Conservation (phyloP, 2,113 vertebrate species). For the Pavo muticus region DNA sequence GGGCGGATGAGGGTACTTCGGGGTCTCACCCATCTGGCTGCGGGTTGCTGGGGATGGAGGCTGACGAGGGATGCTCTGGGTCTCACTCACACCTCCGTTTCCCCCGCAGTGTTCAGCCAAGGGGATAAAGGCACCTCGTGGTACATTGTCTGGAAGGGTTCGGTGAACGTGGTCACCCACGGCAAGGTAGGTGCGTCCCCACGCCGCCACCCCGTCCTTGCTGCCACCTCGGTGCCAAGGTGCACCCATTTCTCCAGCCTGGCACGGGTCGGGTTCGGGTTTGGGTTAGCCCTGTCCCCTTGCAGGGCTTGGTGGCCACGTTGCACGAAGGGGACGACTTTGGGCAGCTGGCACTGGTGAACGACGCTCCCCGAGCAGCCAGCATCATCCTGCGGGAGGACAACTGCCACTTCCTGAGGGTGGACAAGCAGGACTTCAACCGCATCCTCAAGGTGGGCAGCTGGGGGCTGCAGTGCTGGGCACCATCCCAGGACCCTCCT, state of each 20-base stretch:
- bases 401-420: conserved; percentile 94
- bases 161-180: conserved; percentile 95
- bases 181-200: conserved; percentile 83
- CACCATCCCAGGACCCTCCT: background rate
- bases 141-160: conserved; percentile 99
- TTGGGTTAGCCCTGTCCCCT: background rate
- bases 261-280: fast-evolving
- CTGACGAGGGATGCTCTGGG: background rate
- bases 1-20: background rate
- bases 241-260: fast-evolving
- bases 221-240: background rate
- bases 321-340: conserved; percentile 95
- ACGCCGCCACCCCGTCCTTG: fast-evolving
- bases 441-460: conserved; percentile 90
- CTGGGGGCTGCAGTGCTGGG: background rate
- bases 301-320: conserved; percentile 90
- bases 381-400: conserved; percentile 94
- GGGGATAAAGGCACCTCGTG: conserved; percentile 96
- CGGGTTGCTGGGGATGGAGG: background rate
- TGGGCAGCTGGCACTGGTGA: conserved; percentile 93
- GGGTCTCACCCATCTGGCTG: background rate
- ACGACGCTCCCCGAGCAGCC: conserved; percentile 91
- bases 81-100: fast-evolving
- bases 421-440: conserved; percentile 96
- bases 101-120: conserved; percentile 91